Conservation (phyloP, 1,140 invertebrate species). For the Dendrolimus punctatus region DNA sequence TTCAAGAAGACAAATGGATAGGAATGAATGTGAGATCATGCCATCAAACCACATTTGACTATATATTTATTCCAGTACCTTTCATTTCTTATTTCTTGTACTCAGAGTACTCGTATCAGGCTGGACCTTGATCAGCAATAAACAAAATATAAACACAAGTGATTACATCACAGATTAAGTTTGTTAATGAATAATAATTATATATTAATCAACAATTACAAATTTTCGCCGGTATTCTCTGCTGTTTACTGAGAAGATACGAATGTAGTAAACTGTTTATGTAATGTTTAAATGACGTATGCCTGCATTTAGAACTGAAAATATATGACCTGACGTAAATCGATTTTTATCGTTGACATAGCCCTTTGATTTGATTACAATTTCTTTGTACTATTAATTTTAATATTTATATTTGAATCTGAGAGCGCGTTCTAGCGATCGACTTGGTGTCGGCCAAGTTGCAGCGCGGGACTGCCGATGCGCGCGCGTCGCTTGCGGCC, state of each 20-base stretch:
- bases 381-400: too few relatives aligned
- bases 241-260: too few relatives aligned
- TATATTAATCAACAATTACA: too few relatives aligned
- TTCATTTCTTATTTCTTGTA: conserved; percentile 10
- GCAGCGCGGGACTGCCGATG: conserved; percentile 43
- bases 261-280: too few relatives aligned
- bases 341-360: too few relatives aligned
- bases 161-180: too few relatives aligned
- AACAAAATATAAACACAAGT: conserved; percentile 4
- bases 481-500: conserved; percentile 38
- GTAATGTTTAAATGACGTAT: too few relatives aligned
- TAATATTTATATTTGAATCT: background rate
- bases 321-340: too few relatives aligned
- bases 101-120: conserved; percentile 2
- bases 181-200: too few relatives aligned
- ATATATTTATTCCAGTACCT: conserved; percentile 1
- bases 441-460: conserved; percentile 9
- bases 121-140: conserved; percentile 6
- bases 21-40: conserved; percentile 3
- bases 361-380: too few relatives aligned
- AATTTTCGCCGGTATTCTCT: background rate
- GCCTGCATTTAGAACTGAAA: too few relatives aligned
- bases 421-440: conserved; percentile 8
- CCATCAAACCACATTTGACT: background rate
- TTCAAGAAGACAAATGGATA: background rate